Evolutionary conservation across 2,797 vertebrate species (phyloP).

Genomic region (Thalassophryne amazonica): DNA sequence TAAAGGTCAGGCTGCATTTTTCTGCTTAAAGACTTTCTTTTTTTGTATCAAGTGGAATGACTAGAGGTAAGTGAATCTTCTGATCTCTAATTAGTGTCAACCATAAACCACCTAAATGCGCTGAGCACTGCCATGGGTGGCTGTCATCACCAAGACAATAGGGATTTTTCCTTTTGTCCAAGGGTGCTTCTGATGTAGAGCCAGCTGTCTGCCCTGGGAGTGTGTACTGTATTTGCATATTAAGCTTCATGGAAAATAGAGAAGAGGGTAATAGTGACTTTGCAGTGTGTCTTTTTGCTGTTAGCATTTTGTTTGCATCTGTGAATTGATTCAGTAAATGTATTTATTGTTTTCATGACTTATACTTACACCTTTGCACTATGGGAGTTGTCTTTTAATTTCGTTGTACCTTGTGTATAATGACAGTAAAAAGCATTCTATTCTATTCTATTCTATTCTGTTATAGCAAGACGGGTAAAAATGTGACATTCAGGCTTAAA

Average conservation of each 20-base stretch:
- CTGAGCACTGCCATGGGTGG: slow-evolving; percentile 53
- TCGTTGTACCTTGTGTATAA: too few species aligned
- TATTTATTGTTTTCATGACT: too few species aligned
- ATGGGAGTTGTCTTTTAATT: too few species aligned
- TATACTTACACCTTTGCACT: too few species aligned
- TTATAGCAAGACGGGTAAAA: too few species aligned
- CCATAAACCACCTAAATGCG: slow-evolving; percentile 55
- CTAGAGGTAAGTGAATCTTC: slow-evolving; percentile 24
- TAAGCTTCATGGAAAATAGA: too few species aligned
- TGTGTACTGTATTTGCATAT: background rate
- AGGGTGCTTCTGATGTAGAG: slow-evolving; percentile 34
- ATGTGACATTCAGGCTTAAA: too few species aligned
- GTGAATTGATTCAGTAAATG: too few species aligned
- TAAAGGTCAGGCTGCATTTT: slow-evolving; percentile 26
- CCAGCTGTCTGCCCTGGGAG: slow-evolving; percentile 39
- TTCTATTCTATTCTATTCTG: too few species aligned
- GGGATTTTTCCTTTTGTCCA: slow-evolving; percentile 58
- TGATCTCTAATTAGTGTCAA: slow-evolving; percentile 61
- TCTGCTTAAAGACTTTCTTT: slow-evolving; percentile 16
- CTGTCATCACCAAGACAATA: slow-evolving; percentile 56
- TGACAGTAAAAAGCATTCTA: too few species aligned
- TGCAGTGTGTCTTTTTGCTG: too few species aligned
- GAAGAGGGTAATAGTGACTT: background rate
- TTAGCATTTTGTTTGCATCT: too few species aligned
- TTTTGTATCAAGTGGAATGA: slow-evolving; percentile 22